Percentiles rank a stretch among this genome's conserved stretches.
Conservation (phyloP, 2,113 vertebrate species). For the Eublepharis macularius region DNA sequence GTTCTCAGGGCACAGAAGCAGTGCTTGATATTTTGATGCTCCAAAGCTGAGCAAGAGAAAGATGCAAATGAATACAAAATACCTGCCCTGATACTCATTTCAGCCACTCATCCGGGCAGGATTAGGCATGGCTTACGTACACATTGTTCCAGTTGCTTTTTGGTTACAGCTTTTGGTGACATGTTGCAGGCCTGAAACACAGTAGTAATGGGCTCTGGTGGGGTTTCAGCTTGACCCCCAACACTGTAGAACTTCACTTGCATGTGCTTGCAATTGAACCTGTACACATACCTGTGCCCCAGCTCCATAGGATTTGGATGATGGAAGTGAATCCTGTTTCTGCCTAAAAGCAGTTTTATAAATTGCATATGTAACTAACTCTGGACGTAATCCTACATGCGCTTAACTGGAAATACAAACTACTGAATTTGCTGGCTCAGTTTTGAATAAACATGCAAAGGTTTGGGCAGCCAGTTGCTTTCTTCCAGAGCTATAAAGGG, state of each 20-base stretch:
- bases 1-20: slow-evolving; percentile 10
- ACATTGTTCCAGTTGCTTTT: not conserved
- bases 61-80: not conserved
- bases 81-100: not conserved
- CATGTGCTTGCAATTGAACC: not conserved
- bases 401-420: too few relatives aligned
- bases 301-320: not conserved
- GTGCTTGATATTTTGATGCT: not conserved
- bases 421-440: too few relatives aligned
- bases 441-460: too few relatives aligned
- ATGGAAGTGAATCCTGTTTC: not conserved
- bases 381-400: too few relatives aligned
- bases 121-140: not conserved
- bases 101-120: not conserved
- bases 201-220: not conserved
- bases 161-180: not conserved
- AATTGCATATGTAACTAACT: not conserved
- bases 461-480: not conserved
- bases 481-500: not conserved
- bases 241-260: not conserved
- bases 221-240: not conserved
- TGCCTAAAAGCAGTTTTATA: not conserved
- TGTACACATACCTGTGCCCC: not conserved
- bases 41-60: not conserved
- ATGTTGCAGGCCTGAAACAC: not conserved